A percentile compares a stretch with the other conserved stretches of the same genome.
Evolutionary conservation across 2,888 invertebrate genomes (phyloP).

Genomic region (Merodon equestris): DNA sequence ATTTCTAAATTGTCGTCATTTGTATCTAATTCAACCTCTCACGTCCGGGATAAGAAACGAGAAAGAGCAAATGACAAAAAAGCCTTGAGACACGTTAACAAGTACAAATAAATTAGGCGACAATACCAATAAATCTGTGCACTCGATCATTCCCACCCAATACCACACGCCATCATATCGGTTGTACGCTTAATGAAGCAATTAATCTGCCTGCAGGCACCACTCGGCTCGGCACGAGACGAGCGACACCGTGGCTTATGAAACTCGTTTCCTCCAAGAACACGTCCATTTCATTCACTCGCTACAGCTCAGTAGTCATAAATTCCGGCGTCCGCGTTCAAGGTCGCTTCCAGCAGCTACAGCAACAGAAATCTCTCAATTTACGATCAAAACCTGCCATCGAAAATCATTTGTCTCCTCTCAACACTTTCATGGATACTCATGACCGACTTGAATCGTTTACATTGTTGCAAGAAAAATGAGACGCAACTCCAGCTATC

Average conservation of each 20-base stretch:
- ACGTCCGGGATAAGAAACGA: constrained; percentile 11
- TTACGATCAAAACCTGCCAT: constrained; percentile 16
- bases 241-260: constrained; percentile 9
- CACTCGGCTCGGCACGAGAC: neutral
- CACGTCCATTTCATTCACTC: too few species aligned
- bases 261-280: constrained; percentile 8
- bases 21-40: too few species aligned
- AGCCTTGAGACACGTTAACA: constrained; percentile 35
- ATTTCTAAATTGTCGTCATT: too few species aligned
- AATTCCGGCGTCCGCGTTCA: too few species aligned
- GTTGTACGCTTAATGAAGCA: constrained; percentile 46
- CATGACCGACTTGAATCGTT: constrained; percentile 53
- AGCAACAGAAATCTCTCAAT: neutral
- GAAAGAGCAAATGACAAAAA: too few species aligned
- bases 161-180: constrained; percentile 2
- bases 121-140: constrained; percentile 8
- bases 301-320: too few species aligned
- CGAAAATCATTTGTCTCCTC: constrained; percentile 53
- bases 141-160: neutral
- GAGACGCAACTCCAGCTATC: constrained; percentile 29
- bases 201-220: constrained; percentile 42
- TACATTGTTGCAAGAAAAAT: constrained; percentile 59
- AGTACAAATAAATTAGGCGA: constrained; percentile 6
- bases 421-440: constrained; percentile 41
- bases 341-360: neutral